Conservation (phyloP, 1,140 invertebrate species). For the Rhopalosiphum maidis region DNA sequence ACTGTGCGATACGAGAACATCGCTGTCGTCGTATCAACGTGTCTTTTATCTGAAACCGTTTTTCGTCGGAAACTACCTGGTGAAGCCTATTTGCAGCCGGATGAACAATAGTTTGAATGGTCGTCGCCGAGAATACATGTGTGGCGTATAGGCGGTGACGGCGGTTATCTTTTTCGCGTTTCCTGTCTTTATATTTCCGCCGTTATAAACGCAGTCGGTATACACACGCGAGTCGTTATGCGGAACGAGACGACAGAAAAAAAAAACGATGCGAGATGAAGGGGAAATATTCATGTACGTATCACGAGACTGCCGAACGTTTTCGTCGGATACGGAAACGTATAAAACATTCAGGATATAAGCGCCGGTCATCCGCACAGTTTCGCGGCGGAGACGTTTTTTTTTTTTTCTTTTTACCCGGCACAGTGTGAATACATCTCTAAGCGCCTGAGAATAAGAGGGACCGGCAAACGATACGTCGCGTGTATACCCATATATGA, state of each 20-base stretch:
- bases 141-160: neutral
- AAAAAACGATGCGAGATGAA: neutral
- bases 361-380: neutral
- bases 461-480: too few species aligned
- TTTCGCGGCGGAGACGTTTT: neutral
- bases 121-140: neutral
- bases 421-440: too few species aligned
- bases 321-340: neutral
- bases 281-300: neutral
- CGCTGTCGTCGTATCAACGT: neutral
- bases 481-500: neutral
- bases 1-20: neutral
- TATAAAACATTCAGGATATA: neutral
- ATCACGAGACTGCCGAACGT: neutral
- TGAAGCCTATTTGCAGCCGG: neutral
- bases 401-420: neutral
- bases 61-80: neutral
- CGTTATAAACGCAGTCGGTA: neutral
- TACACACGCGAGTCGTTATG: neutral
- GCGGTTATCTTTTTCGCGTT: neutral
- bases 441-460: too few species aligned
- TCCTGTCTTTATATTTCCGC: neutral
- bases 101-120: neutral
- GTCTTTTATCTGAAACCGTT: slow-evolving; percentile 2
- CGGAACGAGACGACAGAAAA: neutral